Conservation (phyloP, 2,888 invertebrate genomes). For the Heliconius hortense region DNA sequence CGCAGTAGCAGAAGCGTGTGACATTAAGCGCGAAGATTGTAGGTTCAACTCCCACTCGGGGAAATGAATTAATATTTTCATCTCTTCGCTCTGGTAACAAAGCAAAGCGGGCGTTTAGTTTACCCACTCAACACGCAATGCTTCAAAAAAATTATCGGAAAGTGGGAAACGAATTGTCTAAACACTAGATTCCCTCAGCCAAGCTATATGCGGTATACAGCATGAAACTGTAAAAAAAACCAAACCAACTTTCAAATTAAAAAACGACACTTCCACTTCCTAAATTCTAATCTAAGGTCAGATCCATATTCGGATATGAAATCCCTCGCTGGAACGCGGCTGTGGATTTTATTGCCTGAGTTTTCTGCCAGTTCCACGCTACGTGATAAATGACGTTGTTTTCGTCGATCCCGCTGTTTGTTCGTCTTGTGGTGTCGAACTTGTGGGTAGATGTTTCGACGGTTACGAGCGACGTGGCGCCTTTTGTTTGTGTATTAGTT, state of each 20-base stretch:
- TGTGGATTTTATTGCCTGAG: conserved; percentile 72
- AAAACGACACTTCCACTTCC: background rate
- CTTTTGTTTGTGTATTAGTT: conserved; percentile 56
- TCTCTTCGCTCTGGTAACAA: no score
- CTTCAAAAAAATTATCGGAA: no score
- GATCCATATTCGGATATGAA: conserved; percentile 71
- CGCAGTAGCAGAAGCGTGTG: no score
- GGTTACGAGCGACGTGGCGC: conserved; percentile 51
- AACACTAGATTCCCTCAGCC: background rate
- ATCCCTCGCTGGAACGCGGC: conserved; percentile 59
- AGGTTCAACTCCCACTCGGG: background rate
- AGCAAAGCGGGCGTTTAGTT: no score
- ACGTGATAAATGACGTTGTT: conserved; percentile 80
- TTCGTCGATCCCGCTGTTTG: conserved; percentile 74
- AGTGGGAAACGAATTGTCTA: background rate
- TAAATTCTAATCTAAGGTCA: conserved; percentile 2
- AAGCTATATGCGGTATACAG: background rate
- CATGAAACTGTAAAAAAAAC: background rate
- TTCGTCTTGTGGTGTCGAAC: conserved; percentile 52
- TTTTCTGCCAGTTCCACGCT: conserved; percentile 69
- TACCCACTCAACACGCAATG: no score
- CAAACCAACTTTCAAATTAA: background rate
- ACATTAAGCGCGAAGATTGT: no score
- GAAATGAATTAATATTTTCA: background rate
- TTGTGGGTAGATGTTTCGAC: conserved; percentile 33